These are phyloP conservation scores for Betta splendens DNA, from an alignment of 2,797 vertebrate species.

Conservation along the genomic window DNA sequence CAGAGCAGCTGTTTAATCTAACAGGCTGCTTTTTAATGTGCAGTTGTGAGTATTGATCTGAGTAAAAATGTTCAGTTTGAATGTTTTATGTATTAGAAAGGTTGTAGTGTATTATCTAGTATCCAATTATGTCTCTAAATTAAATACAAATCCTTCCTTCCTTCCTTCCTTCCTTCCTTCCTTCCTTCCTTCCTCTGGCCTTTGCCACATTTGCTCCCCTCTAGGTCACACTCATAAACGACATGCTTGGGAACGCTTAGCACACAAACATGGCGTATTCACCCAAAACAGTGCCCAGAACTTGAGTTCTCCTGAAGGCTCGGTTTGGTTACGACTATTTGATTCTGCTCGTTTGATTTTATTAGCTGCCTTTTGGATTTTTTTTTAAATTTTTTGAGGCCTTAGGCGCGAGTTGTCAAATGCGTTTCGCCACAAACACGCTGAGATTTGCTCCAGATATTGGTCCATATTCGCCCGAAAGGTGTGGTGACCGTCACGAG, in stretches of 20 bases:
- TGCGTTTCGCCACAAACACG: conserved; percentile 44
- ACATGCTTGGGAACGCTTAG: conserved; percentile 44
- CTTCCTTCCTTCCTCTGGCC: conserved; percentile 22
- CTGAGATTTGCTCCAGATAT: conserved; percentile 59
- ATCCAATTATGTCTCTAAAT: too few species aligned
- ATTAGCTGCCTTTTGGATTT: conserved; percentile 70
- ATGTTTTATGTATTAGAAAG: too few species aligned
- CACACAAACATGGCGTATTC: conserved; percentile 35
- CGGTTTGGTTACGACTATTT: conserved; percentile 63
- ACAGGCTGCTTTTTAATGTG: neutral
- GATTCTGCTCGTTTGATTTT: conserved; percentile 75
- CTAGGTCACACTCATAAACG: conserved; percentile 59
- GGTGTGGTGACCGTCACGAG: conserved; percentile 41
- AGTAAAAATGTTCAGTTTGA: too few species aligned
- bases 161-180: neutral
- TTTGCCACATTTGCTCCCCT: conserved; percentile 50
- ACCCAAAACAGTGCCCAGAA: conserved; percentile 46
- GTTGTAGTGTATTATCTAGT: too few species aligned
- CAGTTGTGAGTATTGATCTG: neutral
- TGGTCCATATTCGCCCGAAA: conserved; percentile 46
- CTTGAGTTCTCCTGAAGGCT: conserved; percentile 47
- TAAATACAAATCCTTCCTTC: too few species aligned
- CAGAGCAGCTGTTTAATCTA: too few species aligned
- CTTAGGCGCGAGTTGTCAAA: conserved; percentile 41
- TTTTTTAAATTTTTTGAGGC: conserved; percentile 58